Evolutionary conservation across 1,140 invertebrate genomes (phyloP).

Genomic region (Camponotus floridanus): DNA sequence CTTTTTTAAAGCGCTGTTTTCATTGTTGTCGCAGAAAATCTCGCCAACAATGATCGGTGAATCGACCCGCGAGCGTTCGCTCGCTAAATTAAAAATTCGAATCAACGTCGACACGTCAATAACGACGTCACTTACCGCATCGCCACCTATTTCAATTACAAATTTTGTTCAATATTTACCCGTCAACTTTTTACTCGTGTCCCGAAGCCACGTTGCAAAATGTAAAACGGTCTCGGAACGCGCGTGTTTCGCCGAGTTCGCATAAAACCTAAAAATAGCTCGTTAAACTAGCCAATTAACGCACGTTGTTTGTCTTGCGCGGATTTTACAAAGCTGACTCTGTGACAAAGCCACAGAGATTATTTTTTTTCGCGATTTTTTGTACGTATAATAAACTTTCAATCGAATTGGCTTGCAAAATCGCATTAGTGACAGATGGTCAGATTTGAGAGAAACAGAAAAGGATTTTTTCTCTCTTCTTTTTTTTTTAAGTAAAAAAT

Average conservation of each 20-base stretch:
- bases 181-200: constrained; percentile 14
- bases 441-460: background rate
- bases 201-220: constrained; percentile 1
- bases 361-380: background rate
- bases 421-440: background rate
- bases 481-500: background rate
- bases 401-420: constrained; percentile 21
- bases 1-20: background rate
- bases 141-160: constrained; percentile 54
- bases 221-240: background rate
- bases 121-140: constrained; percentile 50
- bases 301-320: constrained; percentile 29
- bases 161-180: constrained; percentile 56
- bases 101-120: constrained; percentile 20
- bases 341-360: background rate
- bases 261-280: constrained; percentile 37
- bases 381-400: background rate
- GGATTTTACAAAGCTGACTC: background rate
- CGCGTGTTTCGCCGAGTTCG: constrained; percentile 16
- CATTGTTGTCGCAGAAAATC: background rate
- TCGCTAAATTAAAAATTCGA: constrained; percentile 26
- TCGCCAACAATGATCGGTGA: constrained; percentile 27
- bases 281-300: constrained; percentile 46
- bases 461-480: background rate
- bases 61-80: constrained; percentile 1